These are phyloP conservation scores for Bombus breviceps DNA, from an alignment of 1,140 invertebrate species.

Conservation along the genomic window DNA sequence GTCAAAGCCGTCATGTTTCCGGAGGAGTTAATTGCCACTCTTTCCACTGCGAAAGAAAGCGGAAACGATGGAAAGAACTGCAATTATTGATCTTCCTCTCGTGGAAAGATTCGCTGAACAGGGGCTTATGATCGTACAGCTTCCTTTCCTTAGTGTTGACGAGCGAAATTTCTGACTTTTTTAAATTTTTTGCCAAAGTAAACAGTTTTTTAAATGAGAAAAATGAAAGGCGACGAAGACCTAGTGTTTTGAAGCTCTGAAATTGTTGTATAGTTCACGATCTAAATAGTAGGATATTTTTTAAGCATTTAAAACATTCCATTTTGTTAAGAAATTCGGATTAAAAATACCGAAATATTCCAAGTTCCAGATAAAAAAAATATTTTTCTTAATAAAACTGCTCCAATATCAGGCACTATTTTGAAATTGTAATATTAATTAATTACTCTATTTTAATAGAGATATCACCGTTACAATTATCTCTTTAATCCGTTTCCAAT, in stretches of 20 bases:
- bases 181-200: neutral
- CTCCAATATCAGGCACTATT: too few relatives aligned
- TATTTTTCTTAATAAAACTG: neutral
- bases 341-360: neutral
- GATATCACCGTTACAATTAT: too few relatives aligned
- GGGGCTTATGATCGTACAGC: neutral
- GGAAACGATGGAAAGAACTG: constrained; percentile 12
- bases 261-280: too few relatives aligned
- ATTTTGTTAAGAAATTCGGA: too few relatives aligned
- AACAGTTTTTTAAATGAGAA: neutral
- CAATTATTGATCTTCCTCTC: constrained; percentile 7
- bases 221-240: too few relatives aligned
- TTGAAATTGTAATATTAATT: too few relatives aligned
- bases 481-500: neutral
- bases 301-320: too few relatives aligned
- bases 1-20: neutral
- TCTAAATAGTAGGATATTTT: too few relatives aligned
- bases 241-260: too few relatives aligned
- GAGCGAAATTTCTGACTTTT: neutral
- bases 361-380: neutral
- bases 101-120: neutral
- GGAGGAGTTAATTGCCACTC: constrained; percentile 12
- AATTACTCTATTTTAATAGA: too few relatives aligned
- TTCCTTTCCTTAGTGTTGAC: neutral
- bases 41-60: constrained; percentile 2